Evolutionary conservation across 2,113 vertebrate genomes (phyloP).

Genomic region (Pseudorhombus dupliciocellatus): DNA sequence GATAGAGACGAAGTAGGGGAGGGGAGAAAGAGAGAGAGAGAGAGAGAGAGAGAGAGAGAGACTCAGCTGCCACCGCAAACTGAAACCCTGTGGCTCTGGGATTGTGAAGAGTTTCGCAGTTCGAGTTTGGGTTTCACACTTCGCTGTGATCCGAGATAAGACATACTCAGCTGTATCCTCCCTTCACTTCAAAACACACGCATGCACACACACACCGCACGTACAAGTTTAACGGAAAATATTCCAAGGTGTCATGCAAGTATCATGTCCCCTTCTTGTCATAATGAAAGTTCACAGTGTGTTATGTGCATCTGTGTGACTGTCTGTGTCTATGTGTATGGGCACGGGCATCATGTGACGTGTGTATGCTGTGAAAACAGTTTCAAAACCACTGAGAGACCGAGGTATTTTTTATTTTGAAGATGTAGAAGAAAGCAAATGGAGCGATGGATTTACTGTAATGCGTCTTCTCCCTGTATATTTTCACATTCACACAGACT

Average conservation of each 20-base stretch:
- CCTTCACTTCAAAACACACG: conserved; percentile 41
- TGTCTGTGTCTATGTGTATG: conserved; percentile 2
- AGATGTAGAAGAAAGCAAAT: neutral
- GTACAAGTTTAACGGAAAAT: conserved; percentile 58
- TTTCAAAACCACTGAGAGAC: conserved; percentile 1
- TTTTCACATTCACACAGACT: neutral
- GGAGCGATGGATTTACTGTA: neutral
- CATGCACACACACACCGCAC: conserved; percentile 18
- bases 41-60: conserved; percentile 19
- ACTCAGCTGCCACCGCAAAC: conserved; percentile 78
- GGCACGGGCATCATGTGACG: neutral
- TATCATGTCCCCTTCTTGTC: neutral
- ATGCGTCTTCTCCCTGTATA: neutral
- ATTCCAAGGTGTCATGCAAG: conserved; percentile 52
- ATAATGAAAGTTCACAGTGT: conserved; percentile 44
- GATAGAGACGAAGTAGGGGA: conserved; percentile 26
- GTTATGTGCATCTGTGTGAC: neutral
- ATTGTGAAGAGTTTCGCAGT: conserved; percentile 70
- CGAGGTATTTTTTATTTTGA: neutral
- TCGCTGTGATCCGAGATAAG: conserved; percentile 73
- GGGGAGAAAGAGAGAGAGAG: conserved; percentile 19
- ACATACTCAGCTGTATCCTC: conserved; percentile 68
- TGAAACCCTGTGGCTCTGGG: conserved; percentile 74
- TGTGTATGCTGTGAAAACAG: neutral
- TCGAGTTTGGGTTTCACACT: conserved; percentile 74